Conservation (phyloP, 2,113 vertebrate species). For the Dasyurus viverrinus region DNA sequence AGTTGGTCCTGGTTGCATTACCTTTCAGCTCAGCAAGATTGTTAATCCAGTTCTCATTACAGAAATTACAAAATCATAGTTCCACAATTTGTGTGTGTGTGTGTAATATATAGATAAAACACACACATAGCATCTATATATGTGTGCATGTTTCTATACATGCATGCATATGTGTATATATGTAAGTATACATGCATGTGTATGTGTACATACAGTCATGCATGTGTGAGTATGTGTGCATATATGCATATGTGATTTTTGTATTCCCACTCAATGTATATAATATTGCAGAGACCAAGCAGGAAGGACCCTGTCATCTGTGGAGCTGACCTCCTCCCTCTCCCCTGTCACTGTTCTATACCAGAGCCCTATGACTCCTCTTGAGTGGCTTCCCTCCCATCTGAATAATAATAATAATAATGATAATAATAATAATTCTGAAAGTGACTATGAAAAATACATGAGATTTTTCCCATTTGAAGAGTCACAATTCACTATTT, state of each 20-base stretch:
- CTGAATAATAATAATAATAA: neutral
- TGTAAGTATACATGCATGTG: neutral
- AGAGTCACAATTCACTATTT: neutral
- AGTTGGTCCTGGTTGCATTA: neutral
- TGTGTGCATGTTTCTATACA: no score
- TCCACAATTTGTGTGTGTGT: conserved; percentile 67
- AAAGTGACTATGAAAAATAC: neutral
- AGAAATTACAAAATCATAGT: conserved; percentile 61
- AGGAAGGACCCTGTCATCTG: accelerated
- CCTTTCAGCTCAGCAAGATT: conserved; percentile 45
- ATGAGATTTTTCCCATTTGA: neutral
- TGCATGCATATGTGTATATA: no score
- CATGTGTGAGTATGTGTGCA: neutral
- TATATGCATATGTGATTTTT: conserved; percentile 42
- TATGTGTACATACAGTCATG: neutral
- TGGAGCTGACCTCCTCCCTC: neutral
- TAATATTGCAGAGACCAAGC: neutral
- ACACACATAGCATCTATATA: no score
- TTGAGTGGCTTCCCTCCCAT: neutral
- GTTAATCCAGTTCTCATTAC: conserved; percentile 59
- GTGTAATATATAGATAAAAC: neutral
- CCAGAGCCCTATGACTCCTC: neutral
- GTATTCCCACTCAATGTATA: conserved; percentile 14
- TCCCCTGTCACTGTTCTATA: neutral
- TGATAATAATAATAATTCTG: neutral